Evolutionary conservation across 2,113 vertebrate genomes (phyloP), one percentile per base, ranked within the genome.

Genomic region (Gadus macrocephalus): DNA sequence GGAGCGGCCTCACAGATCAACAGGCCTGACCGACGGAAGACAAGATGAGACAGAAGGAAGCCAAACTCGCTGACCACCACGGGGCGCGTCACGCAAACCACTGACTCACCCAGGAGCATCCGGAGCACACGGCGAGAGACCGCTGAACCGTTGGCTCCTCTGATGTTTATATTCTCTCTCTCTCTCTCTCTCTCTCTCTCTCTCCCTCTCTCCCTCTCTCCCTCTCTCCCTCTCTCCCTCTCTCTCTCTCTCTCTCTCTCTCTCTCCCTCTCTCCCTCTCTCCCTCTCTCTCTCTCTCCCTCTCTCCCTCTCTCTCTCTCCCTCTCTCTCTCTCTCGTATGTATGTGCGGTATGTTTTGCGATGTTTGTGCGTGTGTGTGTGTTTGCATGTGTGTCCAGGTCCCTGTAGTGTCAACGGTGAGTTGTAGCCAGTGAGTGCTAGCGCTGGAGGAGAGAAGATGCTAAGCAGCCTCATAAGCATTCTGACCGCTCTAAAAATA

Each of bases 391-490:
- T 49, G 42, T 49, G 42, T 35, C 31, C 31, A 35, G 31, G 31
- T 35, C 7, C 12, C 42, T 9, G 42, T 14, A 49, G 42, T 49
- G 42, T 14, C 14, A 9, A 67, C 2, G 77, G 75, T n/a, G 12
- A 42, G 66, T 5, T 17, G 17, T 79, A 70, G 71, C 78, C 71
- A 49, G 6, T 9, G 42, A 49, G 42, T 14, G 42, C 11, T 49
- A 49, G 12, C 8, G 42, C 42, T 49, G 20, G 69, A 56, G 65
- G 38, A 62, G 67, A 53, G 28, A 62, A 69, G 53, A 72, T n/a
- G 66, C 67, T 53, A 35, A 78, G 77, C 69, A 70, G 38, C 2
- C 0, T 35, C n/a, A 38, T 49, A 5, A 27, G 68, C 70, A 67
- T 5, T 67, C 64, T 35, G 53, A 66, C 65, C 67, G 68, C 53